These are phyloP conservation scores for Caiman crocodilus DNA, from an alignment of 2,797 vertebrate species.

Conservation along the genomic window DNA sequence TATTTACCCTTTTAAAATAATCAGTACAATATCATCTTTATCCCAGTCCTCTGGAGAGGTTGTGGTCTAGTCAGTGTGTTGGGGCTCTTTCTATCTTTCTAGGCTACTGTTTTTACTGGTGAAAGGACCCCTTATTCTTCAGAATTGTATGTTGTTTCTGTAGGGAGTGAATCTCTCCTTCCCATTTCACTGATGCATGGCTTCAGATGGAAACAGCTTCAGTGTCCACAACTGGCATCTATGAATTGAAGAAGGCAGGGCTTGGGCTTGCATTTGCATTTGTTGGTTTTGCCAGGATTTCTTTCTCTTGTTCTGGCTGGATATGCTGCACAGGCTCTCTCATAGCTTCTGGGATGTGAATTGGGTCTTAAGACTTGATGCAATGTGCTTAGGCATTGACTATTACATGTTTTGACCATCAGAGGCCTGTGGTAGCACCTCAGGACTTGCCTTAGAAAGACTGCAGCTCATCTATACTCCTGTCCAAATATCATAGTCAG, in stretches of 20 bases:
- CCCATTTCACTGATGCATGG: not conserved
- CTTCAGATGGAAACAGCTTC: not conserved
- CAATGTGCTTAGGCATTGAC: rapidly evolving
- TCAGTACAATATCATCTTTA: too few species aligned
- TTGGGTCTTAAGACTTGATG: not conserved
- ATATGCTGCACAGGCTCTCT: rapidly evolving
- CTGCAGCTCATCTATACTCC: not conserved
- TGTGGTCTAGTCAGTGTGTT: not conserved
- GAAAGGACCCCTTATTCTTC: rapidly evolving
- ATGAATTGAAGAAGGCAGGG: not conserved
- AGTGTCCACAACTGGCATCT: not conserved
- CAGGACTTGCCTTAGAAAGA: not conserved
- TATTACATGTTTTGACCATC: not conserved
- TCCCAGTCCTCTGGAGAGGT: too few species aligned
- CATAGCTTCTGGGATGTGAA: not conserved
- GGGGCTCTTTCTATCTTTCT: not conserved
- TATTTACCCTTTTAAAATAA: too few species aligned
- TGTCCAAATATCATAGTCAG: not conserved
- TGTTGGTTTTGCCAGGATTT: not conserved
- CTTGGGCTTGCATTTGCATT: rapidly evolving
- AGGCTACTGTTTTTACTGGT: not conserved
- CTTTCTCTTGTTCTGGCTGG: not conserved
- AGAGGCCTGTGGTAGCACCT: not conserved
- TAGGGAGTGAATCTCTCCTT: not conserved
- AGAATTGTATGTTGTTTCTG: not conserved